Evolutionary conservation across 2,797 vertebrate genomes (phyloP), one percentile per base, ranked within the genome.

Genomic region (Parambassis ranga): DNA sequence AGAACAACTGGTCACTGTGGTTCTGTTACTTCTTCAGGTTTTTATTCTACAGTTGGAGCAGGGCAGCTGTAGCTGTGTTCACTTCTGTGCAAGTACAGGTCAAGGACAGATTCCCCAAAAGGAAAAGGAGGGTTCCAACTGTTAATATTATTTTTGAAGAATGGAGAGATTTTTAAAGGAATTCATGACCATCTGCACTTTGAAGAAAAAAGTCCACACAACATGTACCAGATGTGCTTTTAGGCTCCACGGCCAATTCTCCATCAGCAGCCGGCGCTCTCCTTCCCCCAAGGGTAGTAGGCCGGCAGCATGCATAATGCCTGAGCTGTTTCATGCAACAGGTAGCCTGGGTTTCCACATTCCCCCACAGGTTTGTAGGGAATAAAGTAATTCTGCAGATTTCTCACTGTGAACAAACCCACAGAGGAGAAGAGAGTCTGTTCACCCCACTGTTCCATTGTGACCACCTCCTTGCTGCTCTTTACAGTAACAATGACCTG

Each of bases 201-300:
- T 77, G 74, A 66, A 78, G 60, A 44, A 46, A 51, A 57, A 70
- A 76, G 50, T 84, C 69, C 71, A 75, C 67, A 71, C 84, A 88
- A 87, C 85, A 42, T 82, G 72, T 74, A 90, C 91, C 90, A 92
- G 91, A 92, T 93, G 91, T 92, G 82, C 60, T 79, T 88, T 81
- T 69, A 27, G 58, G 63, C 80, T 89, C 71, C 28, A 46, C 51
- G 8, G 88, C 90, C 87, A 90, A 91, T 80, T 85, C 86, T 86
- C 75, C 82, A 81, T 80, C 81, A 82, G 79, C 72, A 77, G 82
- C 70, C 65, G 62, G 81, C 76, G 22, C 71, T 87, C 82, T 70
- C 44, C 38, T 79, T 82, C 85, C 87, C 87, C 79, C 41, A 72
- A 81, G 86, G 87, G 80, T 70, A 75, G 79, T 76, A 76, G 82